Evolutionary conservation across 2,797 vertebrate species (phyloP), one percentile per base, ranked within the genome.

Genomic region (Cossypha dichroa): DNA sequence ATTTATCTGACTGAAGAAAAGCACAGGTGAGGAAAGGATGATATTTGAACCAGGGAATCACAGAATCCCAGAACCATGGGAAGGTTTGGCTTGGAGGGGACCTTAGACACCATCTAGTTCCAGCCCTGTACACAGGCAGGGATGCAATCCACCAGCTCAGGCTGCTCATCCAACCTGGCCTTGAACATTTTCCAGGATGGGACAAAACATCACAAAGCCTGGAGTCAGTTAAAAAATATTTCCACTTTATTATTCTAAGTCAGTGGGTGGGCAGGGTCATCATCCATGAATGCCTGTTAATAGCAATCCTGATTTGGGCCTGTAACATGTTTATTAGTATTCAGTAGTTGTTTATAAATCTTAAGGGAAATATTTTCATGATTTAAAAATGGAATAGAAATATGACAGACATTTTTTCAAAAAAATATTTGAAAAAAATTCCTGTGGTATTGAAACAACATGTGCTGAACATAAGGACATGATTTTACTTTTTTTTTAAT

Each of bases 341-440:
- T 91, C 66, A 9, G 83, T 75, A 56, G 58, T 76, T 85, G 79
- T 91, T 94, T 94, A 93, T 86, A 88, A 94, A 90, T 78, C 73
- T 83, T 51, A 86, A 55, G 55, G 88, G 63, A 75, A 93, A 88
- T 84, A 75, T 93, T 96, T 83, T 91, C 48, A 19, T 83, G 33
- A 83, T 88, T 92, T 88, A 90, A 93, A 93, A 92, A 87, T 34
- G 33, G 79, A 93, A 63, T 72, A 70, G 90, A 94, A 94, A 92
- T 79, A 90, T 73, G 74, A 92, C 85, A 79, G 59, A 73, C 16
- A 79, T 79, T 92, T 93, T 90, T 90, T 72, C 4, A 73, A 93
- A 80, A 83, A 89, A 76, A 68, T 36, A 62, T 56, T 60, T 88
- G 22, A 82, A 93, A 88, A 88, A 84, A 69, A 78, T 46, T 92